These are phyloP conservation scores for Sinella curviseta DNA, from an alignment of 1,140 invertebrate species.

Conservation along the genomic window DNA sequence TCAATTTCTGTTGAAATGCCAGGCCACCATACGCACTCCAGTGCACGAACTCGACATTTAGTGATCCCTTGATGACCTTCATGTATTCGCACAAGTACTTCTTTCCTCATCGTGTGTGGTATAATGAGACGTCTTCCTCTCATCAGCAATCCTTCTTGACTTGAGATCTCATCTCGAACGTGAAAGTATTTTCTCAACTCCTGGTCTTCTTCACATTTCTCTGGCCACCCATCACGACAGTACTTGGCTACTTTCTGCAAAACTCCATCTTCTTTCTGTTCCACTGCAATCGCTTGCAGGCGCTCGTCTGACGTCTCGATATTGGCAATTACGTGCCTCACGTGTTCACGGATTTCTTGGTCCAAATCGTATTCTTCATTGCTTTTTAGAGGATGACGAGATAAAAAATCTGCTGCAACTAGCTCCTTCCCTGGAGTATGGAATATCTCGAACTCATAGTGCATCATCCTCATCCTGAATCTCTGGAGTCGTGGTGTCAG, in stretches of 20 bases:
- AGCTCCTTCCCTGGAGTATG: slow-evolving; percentile 36
- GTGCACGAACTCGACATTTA: background rate
- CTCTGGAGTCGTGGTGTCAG: slow-evolving; percentile 54
- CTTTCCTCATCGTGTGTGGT: background rate
- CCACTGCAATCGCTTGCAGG: slow-evolving; percentile 6
- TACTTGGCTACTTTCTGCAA: background rate
- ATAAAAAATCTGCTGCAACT: slow-evolving; percentile 9
- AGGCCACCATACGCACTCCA: slow-evolving; percentile 15
- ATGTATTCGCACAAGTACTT: background rate
- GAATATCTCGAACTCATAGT: slow-evolving; percentile 45
- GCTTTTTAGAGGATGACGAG: slow-evolving; percentile 3
- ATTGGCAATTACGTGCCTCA: background rate
- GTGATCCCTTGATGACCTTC: slow-evolving; percentile 24
- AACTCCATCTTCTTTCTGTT: slow-evolving; percentile 19
- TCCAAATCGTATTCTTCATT: background rate
- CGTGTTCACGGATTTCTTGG: background rate
- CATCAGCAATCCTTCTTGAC: slow-evolving; percentile 1
- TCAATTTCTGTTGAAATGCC: slow-evolving; percentile 10
- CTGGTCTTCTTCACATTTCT: background rate
- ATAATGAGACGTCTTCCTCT: background rate
- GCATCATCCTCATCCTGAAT: slow-evolving; percentile 53
- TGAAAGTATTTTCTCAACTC: background rate
- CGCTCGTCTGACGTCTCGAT: slow-evolving; percentile 13
- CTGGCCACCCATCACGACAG: background rate
- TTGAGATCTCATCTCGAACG: background rate